Conservation (phyloP, 2,113 vertebrate species). For the Atlantisia rogersi region DNA sequence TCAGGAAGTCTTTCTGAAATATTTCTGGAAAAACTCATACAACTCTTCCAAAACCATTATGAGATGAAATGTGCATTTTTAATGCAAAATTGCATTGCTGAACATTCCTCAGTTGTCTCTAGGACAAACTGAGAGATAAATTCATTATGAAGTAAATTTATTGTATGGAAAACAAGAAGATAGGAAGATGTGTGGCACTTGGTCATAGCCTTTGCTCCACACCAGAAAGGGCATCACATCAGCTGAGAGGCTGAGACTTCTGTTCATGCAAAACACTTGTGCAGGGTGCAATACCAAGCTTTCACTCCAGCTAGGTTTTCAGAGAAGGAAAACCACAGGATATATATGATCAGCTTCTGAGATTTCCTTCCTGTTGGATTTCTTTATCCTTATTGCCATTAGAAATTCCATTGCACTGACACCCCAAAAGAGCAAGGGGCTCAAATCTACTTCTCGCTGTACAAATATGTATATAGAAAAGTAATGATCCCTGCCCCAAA, state of each 20-base stretch:
- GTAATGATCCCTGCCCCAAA: slow-evolving; percentile 17
- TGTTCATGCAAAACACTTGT: not conserved
- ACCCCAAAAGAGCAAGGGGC: not conserved
- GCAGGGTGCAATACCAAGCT: not conserved
- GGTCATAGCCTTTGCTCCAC: not conserved
- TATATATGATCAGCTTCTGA: not conserved
- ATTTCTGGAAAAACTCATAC: not conserved
- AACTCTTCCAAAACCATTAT: not conserved
- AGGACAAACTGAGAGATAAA: not conserved
- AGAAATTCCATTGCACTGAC: not conserved
- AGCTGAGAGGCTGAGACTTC: not conserved
- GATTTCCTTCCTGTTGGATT: not conserved
- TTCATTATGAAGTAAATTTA: not conserved
- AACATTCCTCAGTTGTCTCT: not conserved
- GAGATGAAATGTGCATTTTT: not conserved
- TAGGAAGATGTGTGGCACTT: not conserved
- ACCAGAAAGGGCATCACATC: not conserved
- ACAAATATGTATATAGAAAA: not conserved
- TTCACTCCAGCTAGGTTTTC: not conserved
- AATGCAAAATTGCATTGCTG: not conserved
- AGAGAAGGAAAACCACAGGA: not conserved
- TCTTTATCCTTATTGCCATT: not conserved
- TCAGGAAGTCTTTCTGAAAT: not conserved
- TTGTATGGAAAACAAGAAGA: not conserved
- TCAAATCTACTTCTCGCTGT: not conserved